phyloP scores from a whole-genome alignment of 2,797 vertebrate species.

The Hirundo rustica region DNA sequence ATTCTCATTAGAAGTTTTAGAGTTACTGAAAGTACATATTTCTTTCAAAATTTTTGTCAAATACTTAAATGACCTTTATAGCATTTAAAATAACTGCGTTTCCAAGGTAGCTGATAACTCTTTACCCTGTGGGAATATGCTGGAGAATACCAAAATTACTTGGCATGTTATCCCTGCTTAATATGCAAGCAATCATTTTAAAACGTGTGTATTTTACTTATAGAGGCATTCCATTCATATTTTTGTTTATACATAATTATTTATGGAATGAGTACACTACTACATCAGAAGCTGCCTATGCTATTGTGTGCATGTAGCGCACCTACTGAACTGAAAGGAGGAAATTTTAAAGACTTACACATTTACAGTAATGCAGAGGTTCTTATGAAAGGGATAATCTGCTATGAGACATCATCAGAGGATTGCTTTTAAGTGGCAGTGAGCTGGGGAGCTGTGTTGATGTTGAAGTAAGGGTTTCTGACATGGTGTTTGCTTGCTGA shows the following conservation, averaged over 20 bases:
- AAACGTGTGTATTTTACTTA: background rate
- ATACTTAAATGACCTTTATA: background rate
- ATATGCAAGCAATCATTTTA: background rate
- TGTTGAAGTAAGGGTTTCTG: background rate
- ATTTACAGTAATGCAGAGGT: background rate
- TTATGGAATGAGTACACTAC: background rate
- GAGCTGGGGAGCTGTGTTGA: background rate
- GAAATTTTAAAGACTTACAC: background rate
- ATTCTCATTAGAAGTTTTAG: background rate
- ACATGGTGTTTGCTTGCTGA: background rate
- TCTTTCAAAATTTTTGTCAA: background rate
- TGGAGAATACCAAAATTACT: background rate
- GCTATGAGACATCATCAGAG: background rate
- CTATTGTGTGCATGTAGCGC: fast-evolving
- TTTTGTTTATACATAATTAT: background rate
- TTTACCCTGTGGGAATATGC: background rate
- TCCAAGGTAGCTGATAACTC: background rate
- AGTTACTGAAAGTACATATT: background rate
- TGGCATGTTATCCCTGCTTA: background rate
- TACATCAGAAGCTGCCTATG: background rate
- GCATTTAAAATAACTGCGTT: background rate
- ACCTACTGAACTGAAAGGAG: background rate
- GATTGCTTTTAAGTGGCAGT: background rate
- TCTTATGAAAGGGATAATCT: background rate
- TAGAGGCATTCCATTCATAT: background rate